phyloP scores from a whole-genome alignment of 2,113 vertebrate species.

The Hippocampus abdominalis region DNA sequence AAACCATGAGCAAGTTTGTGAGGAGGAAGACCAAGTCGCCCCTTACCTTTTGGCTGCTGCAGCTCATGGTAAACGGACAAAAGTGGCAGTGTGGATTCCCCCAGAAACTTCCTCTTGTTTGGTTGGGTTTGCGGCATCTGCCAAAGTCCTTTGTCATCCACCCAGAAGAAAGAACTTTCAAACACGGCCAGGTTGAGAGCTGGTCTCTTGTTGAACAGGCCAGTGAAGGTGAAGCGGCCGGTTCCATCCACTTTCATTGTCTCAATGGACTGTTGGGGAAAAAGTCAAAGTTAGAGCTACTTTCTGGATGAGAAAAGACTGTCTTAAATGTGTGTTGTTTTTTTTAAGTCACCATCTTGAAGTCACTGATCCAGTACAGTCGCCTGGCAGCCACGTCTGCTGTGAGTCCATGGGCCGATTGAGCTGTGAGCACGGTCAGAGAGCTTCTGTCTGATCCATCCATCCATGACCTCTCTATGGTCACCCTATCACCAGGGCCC shows the following conservation, averaged over 20 bases:
- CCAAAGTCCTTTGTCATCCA: conserved; percentile 71
- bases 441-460: conserved; percentile 76
- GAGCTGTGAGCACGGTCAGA: conserved; percentile 71
- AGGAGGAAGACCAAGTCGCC: neutral
- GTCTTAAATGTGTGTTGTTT: no score
- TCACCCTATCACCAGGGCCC: conserved; percentile 61
- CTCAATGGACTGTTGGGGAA: conserved; percentile 78
- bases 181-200: conserved; percentile 73
- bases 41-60: conserved; percentile 75
- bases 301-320: neutral
- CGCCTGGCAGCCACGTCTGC: conserved; percentile 76
- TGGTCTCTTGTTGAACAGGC: conserved; percentile 61
- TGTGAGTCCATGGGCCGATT: conserved; percentile 76
- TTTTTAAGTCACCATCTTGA: conserved; percentile 74
- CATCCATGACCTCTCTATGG: conserved; percentile 82
- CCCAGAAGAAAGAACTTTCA: conserved; percentile 80
- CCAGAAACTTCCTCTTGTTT: conserved; percentile 56
- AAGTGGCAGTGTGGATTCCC: conserved; percentile 58
- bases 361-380: conserved; percentile 86
- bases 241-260: conserved; percentile 77
- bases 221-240: conserved; percentile 71
- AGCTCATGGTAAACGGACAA: conserved; percentile 73
- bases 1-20: neutral
- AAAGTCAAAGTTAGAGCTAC: neutral
- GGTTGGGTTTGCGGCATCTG: conserved; percentile 51